These are phyloP conservation scores for Pogonocichla stellata DNA, from an alignment of 2,113 vertebrate species.

Conservation along the genomic window DNA sequence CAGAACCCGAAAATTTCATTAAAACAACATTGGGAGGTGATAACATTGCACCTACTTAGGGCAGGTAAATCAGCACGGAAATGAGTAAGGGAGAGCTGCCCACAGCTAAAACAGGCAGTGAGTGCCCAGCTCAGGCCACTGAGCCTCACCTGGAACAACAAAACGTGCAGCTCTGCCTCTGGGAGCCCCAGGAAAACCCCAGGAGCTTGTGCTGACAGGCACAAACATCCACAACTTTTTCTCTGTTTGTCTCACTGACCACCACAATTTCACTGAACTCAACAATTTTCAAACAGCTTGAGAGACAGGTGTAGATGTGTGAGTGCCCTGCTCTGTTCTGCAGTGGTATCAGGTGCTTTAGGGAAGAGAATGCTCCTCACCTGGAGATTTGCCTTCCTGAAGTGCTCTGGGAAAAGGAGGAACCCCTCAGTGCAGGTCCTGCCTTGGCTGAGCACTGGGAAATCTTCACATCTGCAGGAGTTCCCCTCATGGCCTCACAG, in stretches of 20 bases:
- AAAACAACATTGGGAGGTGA: not conserved
- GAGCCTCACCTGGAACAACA: not conserved
- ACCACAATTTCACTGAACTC: not conserved
- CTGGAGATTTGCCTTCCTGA: not conserved
- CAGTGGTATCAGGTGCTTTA: not conserved
- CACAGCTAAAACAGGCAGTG: not conserved
- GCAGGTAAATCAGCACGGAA: not conserved
- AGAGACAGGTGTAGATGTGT: rapidly evolving
- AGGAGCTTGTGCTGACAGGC: not conserved
- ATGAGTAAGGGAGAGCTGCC: slow-evolving; percentile 12
- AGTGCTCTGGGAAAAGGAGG: not conserved
- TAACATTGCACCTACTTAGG: not conserved
- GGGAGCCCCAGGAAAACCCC: not conserved
- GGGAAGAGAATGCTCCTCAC: rapidly evolving
- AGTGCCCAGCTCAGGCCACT: not conserved
- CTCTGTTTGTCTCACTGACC: not conserved
- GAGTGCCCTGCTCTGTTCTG: not conserved
- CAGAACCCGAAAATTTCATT: not conserved
- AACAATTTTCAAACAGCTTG: not conserved
- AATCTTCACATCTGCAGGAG: rapidly evolving
- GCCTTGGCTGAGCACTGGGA: not conserved
- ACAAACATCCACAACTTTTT: not conserved
- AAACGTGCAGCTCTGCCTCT: not conserved
- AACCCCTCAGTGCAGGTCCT: not conserved
- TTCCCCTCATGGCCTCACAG: not conserved